Conservation (phyloP, 2,888 invertebrate genomes). For the Maniola hyperantus region DNA sequence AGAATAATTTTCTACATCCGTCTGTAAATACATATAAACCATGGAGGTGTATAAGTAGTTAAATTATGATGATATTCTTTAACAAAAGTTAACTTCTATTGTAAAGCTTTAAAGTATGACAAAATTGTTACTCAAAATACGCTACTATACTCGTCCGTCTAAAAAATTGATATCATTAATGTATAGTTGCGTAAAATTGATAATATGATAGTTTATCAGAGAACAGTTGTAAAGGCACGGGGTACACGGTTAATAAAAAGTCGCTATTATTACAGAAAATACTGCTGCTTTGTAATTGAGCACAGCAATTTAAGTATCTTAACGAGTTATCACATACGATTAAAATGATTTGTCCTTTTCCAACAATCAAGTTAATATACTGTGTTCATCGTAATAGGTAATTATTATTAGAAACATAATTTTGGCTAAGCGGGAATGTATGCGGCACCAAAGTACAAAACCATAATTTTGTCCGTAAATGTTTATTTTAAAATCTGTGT, state of each 20-base stretch:
- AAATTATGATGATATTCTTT: constrained; percentile 4
- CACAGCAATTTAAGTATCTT: constrained; percentile 25
- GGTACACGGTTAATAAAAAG: constrained; percentile 22
- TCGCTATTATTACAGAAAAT: constrained; percentile 20
- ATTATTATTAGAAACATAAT: constrained; percentile 12
- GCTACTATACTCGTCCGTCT: constrained; percentile 19
- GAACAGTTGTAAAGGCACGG: constrained; percentile 16
- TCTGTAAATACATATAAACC: constrained; percentile 13
- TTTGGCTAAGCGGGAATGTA: constrained; percentile 14
- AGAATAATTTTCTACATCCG: constrained; percentile 15
- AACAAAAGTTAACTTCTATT: constrained; percentile 2
- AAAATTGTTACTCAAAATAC: constrained; percentile 16
- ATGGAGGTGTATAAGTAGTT: constrained; percentile 4
- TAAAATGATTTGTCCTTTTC: constrained; percentile 5
- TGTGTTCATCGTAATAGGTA: constrained; percentile 6
- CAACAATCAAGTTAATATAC: constrained; percentile 4
- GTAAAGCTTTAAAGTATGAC: constrained; percentile 15
- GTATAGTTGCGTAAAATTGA: constrained; percentile 4
- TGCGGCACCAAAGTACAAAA: constrained; percentile 22
- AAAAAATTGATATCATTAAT: constrained; percentile 14
- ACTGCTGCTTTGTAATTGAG: constrained; percentile 15
- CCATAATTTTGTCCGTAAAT: constrained; percentile 10
- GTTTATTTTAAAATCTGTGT: constrained; percentile 20
- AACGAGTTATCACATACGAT: constrained; percentile 21
- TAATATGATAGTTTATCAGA: constrained; percentile 8